Base-by-base conservation (phyloP, 2,888 invertebrate species). In the Scaptomyza cyrtandrae region DNA sequence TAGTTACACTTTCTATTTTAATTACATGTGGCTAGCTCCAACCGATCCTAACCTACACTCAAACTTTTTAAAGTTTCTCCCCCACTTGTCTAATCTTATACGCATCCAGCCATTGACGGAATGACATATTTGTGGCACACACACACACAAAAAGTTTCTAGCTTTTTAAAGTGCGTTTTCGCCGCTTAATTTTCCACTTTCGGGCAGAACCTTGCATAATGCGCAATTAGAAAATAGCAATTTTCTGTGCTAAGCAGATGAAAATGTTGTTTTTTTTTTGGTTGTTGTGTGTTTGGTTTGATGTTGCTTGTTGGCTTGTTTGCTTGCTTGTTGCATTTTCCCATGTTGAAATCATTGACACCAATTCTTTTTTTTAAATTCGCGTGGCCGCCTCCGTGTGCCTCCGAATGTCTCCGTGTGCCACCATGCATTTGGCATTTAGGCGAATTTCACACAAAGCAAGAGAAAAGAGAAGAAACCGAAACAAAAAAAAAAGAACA, bases 341-440 rank as follows among this genome's bases (percentile, higher is more conserved):
- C 87, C 86, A 84, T 88, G 89, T 85, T 82, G 80, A 82, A 89
- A 85, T 86, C 85, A 86, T 89, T 86, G 85, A 86, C 85, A 86
- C 85, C 89, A 86, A 86, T 82, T 82, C n/a, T 85, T 24, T 24
- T 24, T 2, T n/a, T 29, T 1, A 41, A 64, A 68, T 76, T 71
- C 61, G 58, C 63, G 68, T 56, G 53, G 77, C 72, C 79, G 77
- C 80, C 73, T 86, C 66, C 65, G 68, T 84, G 19, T 19, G 19
- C 19, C 19, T 19, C 19, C 19, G 19, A 19, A 19, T 19, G 19
- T 2, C 19, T 19, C 19, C 19, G 29, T 6, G 24, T 29, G 74
- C 63, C 49, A 13, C 13, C 7, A 33, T 53, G 65, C 67, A 66
- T 63, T 75, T 59, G 50, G 63, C 80, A 66, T 84, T 84, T 85